Evolutionary conservation across 2,797 vertebrate genomes (phyloP), one percentile per base, ranked within the genome.

Genomic region (Gadopsis marmoratus): DNA sequence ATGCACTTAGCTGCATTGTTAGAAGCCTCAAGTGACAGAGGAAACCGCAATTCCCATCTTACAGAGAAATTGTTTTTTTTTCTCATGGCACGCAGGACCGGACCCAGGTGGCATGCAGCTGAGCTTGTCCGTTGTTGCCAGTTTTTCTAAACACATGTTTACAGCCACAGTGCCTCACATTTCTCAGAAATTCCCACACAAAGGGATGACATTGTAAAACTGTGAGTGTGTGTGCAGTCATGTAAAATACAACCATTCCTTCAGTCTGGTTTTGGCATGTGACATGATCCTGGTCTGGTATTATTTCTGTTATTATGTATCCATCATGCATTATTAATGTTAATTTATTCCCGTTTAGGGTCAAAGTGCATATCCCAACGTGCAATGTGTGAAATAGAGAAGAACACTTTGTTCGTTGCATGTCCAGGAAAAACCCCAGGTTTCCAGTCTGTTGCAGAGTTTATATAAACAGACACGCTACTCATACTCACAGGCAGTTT

Each of bases 91-190:
- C 53, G 33, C 60, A 82, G 76, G 56, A 31, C 68, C 68, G 62
- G 79, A 88, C 85, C 81, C 85, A 89, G 90, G 90, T 84, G 88
- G 89, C 71, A 8, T 9, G 72, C 84, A 89, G 87, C 83, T 88
- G 85, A 89, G 85, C 68, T 67, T 41, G 59, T 64, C 84, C 53
- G 79, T 77, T 71, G 68, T 73, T 78, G 69, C 76, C 50, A 53
- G 5, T 80, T 82, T 86, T 66, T 72, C 56, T 75, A 78, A 83
- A 80, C 83, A 84, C 66, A 82, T 82, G 85, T 85, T 91, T 87
- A 86, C 71, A 71, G 69, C 78, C 56, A 61, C 68, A 58, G 48
- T 62, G 41, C 78, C 67, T 73, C 64, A 29, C 48, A 84, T 73
- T 69, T 88, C 66, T 74, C 67, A 9, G 61, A 84, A 56, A 69